These are phyloP conservation scores for Tangara arthus DNA, from an alignment of 2,797 vertebrate species.

Conservation along the genomic window DNA sequence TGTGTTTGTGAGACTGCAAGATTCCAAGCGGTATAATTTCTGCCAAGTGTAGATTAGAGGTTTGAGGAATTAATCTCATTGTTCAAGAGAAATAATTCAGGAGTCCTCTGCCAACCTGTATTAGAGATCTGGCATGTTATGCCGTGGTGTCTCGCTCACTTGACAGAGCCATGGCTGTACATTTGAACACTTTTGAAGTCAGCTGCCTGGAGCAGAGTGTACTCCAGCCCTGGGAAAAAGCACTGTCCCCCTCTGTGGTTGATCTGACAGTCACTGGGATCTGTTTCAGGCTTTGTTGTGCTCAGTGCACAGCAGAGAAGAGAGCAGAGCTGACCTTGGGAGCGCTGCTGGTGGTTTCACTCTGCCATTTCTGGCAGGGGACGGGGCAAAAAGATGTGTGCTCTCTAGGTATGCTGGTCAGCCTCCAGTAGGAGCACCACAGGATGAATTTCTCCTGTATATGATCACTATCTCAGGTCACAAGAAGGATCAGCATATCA, in stretches of 20 bases:
- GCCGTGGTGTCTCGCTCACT: background rate
- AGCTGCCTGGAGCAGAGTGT: background rate
- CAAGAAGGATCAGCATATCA: background rate
- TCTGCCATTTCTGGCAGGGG: background rate
- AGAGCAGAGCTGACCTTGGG: background rate
- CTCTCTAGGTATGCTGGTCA: background rate
- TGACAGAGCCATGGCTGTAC: background rate
- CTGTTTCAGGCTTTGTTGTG: background rate
- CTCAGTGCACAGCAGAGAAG: background rate
- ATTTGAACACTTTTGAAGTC: background rate
- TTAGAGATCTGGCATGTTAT: background rate
- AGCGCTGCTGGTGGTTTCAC: background rate
- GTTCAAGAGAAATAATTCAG: constrained; percentile 32
- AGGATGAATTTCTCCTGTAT: background rate
- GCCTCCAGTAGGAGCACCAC: background rate
- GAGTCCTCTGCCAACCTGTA: background rate
- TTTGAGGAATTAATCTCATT: constrained; percentile 38
- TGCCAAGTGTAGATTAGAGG: background rate
- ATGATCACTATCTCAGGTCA: accelerated
- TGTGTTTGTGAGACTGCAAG: background rate
- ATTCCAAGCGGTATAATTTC: background rate
- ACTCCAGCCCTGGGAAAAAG: background rate
- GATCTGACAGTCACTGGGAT: background rate
- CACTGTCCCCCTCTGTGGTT: accelerated
- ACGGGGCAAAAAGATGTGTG: accelerated